A percentile compares a stretch with the other conserved stretches of the same genome.
Evolutionary conservation across 2,797 vertebrate species (phyloP).

Genomic region (Glyptemys insculpta): DNA sequence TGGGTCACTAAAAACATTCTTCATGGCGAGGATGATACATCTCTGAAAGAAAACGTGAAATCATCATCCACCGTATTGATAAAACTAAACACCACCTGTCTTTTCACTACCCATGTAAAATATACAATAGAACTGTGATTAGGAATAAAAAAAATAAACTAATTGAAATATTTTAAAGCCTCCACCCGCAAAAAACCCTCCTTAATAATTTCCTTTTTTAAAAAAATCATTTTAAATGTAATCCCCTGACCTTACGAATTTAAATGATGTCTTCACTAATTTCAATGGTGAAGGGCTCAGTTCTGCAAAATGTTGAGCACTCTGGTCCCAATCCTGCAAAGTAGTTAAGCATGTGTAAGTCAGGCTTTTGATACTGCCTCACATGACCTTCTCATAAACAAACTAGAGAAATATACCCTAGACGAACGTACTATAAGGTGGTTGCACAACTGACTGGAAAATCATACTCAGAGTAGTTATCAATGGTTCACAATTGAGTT

Average conservation of each 20-base stretch:
- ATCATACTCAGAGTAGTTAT: too few species aligned
- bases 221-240: too few species aligned
- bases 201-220: too few species aligned
- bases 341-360: neutral
- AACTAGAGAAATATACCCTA: too few species aligned
- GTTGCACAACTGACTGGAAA: too few species aligned
- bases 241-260: neutral
- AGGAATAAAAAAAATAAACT: constrained; percentile 23
- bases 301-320: neutral
- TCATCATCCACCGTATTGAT: neutral
- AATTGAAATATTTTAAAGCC: neutral
- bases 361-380: neutral
- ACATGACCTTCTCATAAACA: too few species aligned
- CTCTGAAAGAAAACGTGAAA: constrained; percentile 18
- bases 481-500: too few species aligned
- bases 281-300: neutral
- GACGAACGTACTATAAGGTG: too few species aligned
- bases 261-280: neutral
- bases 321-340: neutral
- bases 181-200: too few species aligned
- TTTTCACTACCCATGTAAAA: constrained; percentile 21
- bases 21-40: neutral
- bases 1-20: constrained; percentile 15
- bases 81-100: neutral
- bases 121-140: neutral